Evolutionary conservation across 92 coral and sea anemone genomes (phyloP).

Genomic region (Isaurus tuberculatus): DNA sequence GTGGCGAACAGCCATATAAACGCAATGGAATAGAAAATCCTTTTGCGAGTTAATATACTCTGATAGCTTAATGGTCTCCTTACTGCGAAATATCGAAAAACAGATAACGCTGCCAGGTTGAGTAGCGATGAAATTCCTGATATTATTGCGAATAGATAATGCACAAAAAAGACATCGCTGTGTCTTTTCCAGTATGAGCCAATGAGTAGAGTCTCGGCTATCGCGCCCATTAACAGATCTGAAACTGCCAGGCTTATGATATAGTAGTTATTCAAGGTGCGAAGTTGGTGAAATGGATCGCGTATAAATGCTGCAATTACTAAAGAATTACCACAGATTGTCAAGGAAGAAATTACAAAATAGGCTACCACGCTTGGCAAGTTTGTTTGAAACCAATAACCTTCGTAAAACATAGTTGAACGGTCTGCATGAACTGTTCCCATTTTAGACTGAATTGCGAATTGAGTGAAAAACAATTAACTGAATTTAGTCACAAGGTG

Average conservation of each 20-base stretch:
- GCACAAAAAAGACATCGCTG: constrained; percentile 62
- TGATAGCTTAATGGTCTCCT: constrained; percentile 71
- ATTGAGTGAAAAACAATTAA: not conserved
- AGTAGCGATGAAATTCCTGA: constrained; percentile 77
- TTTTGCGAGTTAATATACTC: constrained; percentile 51
- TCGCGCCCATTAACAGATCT: constrained; percentile 80
- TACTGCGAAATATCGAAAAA: constrained; percentile 78
- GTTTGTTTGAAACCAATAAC: constrained; percentile 74
- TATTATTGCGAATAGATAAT: constrained; percentile 76
- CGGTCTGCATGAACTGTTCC: not conserved
- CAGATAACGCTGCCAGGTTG: constrained; percentile 72
- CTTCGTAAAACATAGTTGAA: constrained; percentile 71
- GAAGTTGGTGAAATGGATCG: constrained; percentile 79
- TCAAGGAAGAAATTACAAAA: constrained; percentile 54
- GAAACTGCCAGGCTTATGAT: constrained; percentile 70
- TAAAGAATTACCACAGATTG: constrained; percentile 61
- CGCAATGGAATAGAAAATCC: constrained; percentile 50
- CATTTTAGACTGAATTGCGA: not conserved
- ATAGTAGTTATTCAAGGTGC: constrained; percentile 61
- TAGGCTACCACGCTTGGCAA: constrained; percentile 58
- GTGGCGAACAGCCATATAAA: constrained; percentile 63
- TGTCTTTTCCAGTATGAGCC: constrained; percentile 66
- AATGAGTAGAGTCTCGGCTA: constrained; percentile 72
- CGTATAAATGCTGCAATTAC: constrained; percentile 65
- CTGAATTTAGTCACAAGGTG: not conserved